phyloP scores from a whole-genome alignment of 2,888 invertebrate genomes.

The Diaprepes abbreviatus region DNA sequence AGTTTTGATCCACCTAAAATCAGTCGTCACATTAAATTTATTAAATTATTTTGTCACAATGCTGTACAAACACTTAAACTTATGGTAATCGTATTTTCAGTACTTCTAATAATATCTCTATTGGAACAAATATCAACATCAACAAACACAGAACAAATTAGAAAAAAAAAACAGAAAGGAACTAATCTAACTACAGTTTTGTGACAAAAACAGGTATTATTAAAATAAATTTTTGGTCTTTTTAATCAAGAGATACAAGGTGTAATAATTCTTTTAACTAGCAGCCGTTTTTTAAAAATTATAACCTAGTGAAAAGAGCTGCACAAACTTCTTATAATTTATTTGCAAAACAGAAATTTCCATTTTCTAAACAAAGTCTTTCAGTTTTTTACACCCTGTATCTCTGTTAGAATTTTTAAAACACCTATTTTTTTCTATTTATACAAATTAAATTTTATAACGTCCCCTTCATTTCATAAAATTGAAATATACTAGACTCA shows the following conservation, averaged over 20 bases:
- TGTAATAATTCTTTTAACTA: neutral
- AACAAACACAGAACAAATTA: neutral
- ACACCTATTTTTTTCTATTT: neutral
- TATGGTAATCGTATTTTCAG: neutral
- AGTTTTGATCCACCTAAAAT: no score
- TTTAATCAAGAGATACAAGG: conserved; percentile 8
- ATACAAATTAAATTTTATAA: conserved; percentile 6
- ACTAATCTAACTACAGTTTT: conserved; percentile 14
- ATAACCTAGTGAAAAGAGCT: no score
- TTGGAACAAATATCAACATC: neutral
- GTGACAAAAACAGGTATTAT: conserved; percentile 9
- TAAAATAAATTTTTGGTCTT: neutral
- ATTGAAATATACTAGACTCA: conserved; percentile 7
- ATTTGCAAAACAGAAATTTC: no score
- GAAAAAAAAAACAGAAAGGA: neutral
- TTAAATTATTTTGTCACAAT: conserved; percentile 10
- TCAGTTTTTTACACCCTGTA: conserved; percentile 1
- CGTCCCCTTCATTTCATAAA: neutral
- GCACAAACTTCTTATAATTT: no score
- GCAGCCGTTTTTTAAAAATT: no score
- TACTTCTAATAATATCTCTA: neutral
- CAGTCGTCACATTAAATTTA: neutral
- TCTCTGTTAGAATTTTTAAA: conserved; percentile 1
- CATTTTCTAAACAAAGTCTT: no score
- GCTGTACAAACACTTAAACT: neutral